phyloP scores from a whole-genome alignment of 2,113 vertebrate species.

The Lepus europaeus region DNA sequence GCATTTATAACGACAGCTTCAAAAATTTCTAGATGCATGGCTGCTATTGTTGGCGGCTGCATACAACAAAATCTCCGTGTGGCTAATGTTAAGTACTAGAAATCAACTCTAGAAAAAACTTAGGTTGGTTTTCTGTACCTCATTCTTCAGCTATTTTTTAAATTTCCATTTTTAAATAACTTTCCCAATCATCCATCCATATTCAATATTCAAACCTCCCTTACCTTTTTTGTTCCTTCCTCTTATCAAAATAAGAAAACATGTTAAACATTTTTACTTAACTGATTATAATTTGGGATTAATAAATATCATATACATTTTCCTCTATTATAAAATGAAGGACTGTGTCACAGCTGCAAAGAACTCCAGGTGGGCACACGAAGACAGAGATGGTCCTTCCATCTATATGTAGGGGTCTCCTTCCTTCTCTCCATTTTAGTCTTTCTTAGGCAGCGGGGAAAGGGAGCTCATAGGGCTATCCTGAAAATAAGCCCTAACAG shows the following conservation, averaged over 20 bases:
- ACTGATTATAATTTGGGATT: not conserved
- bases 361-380: not conserved
- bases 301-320: not conserved
- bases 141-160: not conserved
- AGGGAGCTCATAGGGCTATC: not conserved
- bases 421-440: not conserved
- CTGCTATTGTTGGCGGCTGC: not conserved
- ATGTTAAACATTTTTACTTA: not conserved
- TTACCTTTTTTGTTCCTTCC: not conserved
- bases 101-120: not conserved
- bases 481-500: not conserved
- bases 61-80: not conserved
- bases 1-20: not conserved
- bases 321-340: not conserved
- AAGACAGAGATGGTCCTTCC: not conserved
- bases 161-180: not conserved
- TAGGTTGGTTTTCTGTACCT: not conserved
- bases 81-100: not conserved
- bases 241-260: constrained; percentile 13
- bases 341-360: not conserved
- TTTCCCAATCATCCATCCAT: not conserved
- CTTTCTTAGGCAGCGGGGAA: not conserved
- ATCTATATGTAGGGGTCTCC: not conserved
- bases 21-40: not conserved
- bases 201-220: not conserved